Percentiles rank a stretch among this genome's conserved stretches.
Evolutionary conservation across 1,140 invertebrate genomes (phyloP).

Genomic region (Drosophila tristis): DNA sequence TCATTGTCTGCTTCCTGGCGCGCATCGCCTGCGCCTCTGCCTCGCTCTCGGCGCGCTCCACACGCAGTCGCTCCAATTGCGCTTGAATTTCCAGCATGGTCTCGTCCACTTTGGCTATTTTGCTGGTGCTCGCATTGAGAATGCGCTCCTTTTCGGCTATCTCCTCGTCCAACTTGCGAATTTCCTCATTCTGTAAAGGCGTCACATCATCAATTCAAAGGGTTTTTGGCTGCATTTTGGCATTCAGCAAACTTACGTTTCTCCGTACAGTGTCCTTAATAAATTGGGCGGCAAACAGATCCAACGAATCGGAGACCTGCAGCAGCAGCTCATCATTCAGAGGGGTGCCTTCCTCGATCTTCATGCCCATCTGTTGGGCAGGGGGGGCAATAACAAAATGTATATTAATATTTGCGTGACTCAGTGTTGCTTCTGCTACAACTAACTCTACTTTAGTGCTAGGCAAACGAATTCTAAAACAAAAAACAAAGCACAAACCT

Average conservation of each 20-base stretch:
- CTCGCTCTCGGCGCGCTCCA: constrained; percentile 84
- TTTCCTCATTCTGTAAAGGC: constrained; percentile 73
- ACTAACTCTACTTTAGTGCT: constrained; percentile 12
- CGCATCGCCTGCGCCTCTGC: constrained; percentile 76
- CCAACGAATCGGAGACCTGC: constrained; percentile 74
- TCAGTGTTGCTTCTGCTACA: no score
- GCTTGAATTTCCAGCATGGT: constrained; percentile 88
- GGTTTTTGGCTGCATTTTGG: neutral
- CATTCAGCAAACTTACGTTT: constrained; percentile 60
- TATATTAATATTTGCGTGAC: neutral
- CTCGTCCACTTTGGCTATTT: constrained; percentile 84
- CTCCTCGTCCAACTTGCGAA: constrained; percentile 75
- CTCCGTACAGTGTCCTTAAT: constrained; percentile 79
- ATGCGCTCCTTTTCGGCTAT: constrained; percentile 78
- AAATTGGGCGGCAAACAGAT: constrained; percentile 74
- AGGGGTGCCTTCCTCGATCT: constrained; percentile 74
- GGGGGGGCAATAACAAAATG: neutral
- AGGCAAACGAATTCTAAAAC: constrained; percentile 23
- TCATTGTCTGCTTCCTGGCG: constrained; percentile 84
- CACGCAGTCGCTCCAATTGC: constrained; percentile 86
- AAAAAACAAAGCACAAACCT: constrained; percentile 83
- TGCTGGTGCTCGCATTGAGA: constrained; percentile 83
- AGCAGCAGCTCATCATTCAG: constrained; percentile 76
- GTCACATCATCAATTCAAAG: neutral
- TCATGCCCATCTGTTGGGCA: constrained; percentile 68